Base-by-base conservation (phyloP, 2,113 vertebrate genomes). In the Coptodon rendalli region DNA sequence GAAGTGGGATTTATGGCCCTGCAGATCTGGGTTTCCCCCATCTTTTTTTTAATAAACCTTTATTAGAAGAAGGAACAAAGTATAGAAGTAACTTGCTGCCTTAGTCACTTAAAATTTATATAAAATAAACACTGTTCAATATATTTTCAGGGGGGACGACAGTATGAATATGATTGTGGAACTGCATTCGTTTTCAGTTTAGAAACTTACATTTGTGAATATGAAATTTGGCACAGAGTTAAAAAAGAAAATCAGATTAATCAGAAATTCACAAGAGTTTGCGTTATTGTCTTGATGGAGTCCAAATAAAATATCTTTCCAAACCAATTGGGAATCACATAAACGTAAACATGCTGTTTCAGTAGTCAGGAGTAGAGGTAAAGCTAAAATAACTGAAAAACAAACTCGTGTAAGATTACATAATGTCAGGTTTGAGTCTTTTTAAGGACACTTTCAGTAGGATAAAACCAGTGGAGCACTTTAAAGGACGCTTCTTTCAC, bases 171-270 rank as follows among this genome's bases (percentile, higher is more conserved):
- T 2, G 36, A 14, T 43, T 71, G 34, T 14, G 63, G 63, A 71
- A 71, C 36, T 24, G 11, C 19, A 71, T 40, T 40, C 0, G 3
- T 71, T 71, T 68, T 71, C 36, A 24, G 34, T 43, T 71, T 71
- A 71, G 36, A 71, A 38, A 24, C 31, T 0, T 71, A 40, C 5
- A 71, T 71, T 71, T 40, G 36, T 9, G 36, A 40, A 71, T 40
- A 24, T 71, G 36, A 40, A 71, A 71, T 71, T 71, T 43, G 63
- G 63, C 63, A 38, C 0, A 66, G 3, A 38, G 24, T 40, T 59
- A 0, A 38, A 5, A n/a, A 7, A 6, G 22, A 1, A 19, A 40
- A 68, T 22, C 11, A 0, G 63, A 24, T 71, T 71, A 71, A 43
- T 71, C 36, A 0, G n/a, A 71, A 14, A 2, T 24, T 43, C 0